Percentiles rank a stretch among this genome's conserved stretches.
Conservation (phyloP, 2,113 vertebrate genomes). For the Sciurus niger region DNA sequence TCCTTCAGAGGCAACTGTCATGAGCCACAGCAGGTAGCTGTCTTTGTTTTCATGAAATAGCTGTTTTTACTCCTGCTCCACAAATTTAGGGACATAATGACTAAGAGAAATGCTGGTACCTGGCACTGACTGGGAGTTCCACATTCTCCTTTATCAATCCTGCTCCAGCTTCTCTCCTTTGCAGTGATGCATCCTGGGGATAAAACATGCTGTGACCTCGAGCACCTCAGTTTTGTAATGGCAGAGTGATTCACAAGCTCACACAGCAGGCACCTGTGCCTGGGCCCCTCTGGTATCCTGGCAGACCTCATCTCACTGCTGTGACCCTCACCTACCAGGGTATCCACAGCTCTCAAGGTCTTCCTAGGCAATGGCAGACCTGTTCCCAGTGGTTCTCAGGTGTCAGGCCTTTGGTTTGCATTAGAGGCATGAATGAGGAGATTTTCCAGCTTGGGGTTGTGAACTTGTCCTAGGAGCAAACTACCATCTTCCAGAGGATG, state of each 20-base stretch:
- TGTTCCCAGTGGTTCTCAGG: neutral
- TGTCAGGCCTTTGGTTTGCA: neutral
- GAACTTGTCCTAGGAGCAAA: neutral
- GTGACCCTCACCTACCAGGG: accelerated
- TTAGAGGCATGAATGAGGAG: neutral
- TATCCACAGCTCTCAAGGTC: neutral
- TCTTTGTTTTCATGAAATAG: no score
- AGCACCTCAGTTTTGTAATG: neutral
- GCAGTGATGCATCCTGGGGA: neutral
- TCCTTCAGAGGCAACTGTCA: no score
- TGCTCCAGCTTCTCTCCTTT: neutral
- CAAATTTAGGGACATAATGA: neutral
- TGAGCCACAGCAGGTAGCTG: no score
- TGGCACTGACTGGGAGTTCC: no score
- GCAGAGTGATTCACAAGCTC: neutral
- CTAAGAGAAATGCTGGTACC: neutral
- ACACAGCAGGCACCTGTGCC: accelerated
- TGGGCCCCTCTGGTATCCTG: accelerated
- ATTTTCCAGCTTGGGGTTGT: neutral
- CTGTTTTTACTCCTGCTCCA: neutral
- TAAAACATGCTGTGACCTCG: neutral
- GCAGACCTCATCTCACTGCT: accelerated
- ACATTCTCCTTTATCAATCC: neutral
- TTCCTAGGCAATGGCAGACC: neutral
- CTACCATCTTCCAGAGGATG: neutral